phyloP scores from a whole-genome alignment of 2,113 vertebrate genomes.

The Bubo scandiacus region DNA sequence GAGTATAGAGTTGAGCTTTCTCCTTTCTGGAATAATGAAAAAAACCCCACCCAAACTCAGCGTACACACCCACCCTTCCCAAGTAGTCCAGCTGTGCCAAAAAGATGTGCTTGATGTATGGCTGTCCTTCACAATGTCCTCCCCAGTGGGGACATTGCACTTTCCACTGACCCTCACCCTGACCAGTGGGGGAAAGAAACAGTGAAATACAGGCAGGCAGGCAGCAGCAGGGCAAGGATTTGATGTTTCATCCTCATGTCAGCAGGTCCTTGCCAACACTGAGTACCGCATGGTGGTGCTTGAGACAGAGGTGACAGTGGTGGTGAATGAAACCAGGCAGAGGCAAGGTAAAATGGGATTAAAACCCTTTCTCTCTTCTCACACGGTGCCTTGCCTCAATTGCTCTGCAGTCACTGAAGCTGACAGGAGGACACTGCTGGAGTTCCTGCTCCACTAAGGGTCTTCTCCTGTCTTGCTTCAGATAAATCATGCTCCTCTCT shows the following conservation, averaged over 20 bases:
- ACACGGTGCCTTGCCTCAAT: rapidly evolving
- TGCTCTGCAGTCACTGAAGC: background rate
- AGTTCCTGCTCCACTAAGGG: rapidly evolving
- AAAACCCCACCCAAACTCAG: background rate
- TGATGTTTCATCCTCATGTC: background rate
- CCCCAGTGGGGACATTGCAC: rapidly evolving
- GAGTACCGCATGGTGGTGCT: background rate
- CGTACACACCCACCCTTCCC: rapidly evolving
- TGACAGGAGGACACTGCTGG: background rate
- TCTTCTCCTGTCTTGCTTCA: background rate
- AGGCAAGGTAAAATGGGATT: rapidly evolving
- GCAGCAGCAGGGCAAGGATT: background rate
- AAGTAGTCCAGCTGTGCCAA: background rate
- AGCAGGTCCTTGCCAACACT: rapidly evolving
- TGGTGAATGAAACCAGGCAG: background rate
- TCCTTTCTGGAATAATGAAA: background rate
- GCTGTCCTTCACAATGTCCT: background rate
- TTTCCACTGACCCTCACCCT: background rate
- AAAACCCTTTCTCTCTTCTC: background rate
- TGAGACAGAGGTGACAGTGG: background rate
- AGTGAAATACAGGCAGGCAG: background rate
- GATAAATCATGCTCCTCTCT: rapidly evolving
- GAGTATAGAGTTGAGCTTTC: background rate
- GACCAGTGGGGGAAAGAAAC: background rate
- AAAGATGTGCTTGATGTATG: rapidly evolving